Base-by-base conservation (phyloP, 2,113 vertebrate genomes). In the Alligator mississippiensis region DNA sequence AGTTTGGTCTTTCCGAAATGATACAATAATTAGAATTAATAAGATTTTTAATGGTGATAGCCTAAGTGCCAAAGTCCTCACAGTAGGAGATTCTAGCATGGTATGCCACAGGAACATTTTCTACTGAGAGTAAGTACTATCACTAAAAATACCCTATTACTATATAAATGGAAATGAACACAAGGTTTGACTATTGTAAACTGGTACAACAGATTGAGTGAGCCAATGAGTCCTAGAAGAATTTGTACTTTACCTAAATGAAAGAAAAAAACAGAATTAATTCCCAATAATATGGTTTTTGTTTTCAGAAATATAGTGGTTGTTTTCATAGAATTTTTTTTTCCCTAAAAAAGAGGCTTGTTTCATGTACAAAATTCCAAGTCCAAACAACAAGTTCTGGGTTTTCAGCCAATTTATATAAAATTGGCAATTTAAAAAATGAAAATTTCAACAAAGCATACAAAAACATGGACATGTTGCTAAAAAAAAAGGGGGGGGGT, bases 1-100 rank as follows among this genome's bases (percentile, higher is more conserved):
- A 75, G 88, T 92, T 94, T 94, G 88, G 91, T 94, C 93, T 96
- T 93, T 94, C 18, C 93, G 91, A 90, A 95, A 94, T 90, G 94
- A 90, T 89, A 91, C 90, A 95, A 96, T 96, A 94, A 96, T 93
- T 89, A 88, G 93, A 95, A 97, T 94, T 95, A 96, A 96, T 94
- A 91, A 93, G 92, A 94, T 95, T 96, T 96, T 97, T 95, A 97
- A 96, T 96, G 91, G 93, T 80, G 84, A 95, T 95, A 92, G 86
- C 91, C 91, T 89, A 93, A 95, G 93, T 96, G 95, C 95, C 95
- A 90, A 95, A 93, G 82, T 95, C 95, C 92, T 94, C 92, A 78
- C 91, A 88, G 88, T 66, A 34, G 94, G 91, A 94, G 93, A 93
- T 90, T 95, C 90, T 84, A 95, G 94, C 85, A 92, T 82, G 82